phyloP scores from a whole-genome alignment of 2,888 invertebrate genomes.

The Melinaea menophilus region DNA sequence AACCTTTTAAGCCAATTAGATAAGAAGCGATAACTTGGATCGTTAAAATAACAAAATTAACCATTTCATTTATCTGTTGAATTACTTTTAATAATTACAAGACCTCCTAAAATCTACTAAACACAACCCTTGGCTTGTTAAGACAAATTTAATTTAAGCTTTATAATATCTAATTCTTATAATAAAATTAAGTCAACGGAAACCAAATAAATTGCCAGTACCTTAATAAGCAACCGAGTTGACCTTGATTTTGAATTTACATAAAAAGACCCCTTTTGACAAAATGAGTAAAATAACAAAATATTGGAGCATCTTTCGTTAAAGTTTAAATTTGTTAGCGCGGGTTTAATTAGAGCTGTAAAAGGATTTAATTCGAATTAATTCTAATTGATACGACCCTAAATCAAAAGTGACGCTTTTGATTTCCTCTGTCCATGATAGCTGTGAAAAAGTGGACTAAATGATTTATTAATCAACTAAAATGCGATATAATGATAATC shows the following conservation, averaged over 20 bases:
- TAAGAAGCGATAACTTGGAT: too few relatives aligned
- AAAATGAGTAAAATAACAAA: slow-evolving; percentile 48
- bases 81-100: not conserved
- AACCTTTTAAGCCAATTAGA: too few relatives aligned
- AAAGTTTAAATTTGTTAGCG: slow-evolving; percentile 70
- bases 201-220: slow-evolving; percentile 56
- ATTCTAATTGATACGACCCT: slow-evolving; percentile 57
- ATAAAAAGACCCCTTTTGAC: slow-evolving; percentile 47
- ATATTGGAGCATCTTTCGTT: slow-evolving; percentile 70
- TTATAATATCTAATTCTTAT: slow-evolving; percentile 52
- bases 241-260: slow-evolving; percentile 66
- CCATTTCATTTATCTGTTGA: too few relatives aligned
- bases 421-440: slow-evolving; percentile 24
- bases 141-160: slow-evolving; percentile 55
- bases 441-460: slow-evolving; percentile 11
- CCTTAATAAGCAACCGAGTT: slow-evolving; percentile 53
- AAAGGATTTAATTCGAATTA: slow-evolving; percentile 56
- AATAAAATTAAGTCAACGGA: slow-evolving; percentile 59
- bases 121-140: slow-evolving; percentile 40
- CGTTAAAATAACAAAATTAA: too few relatives aligned
- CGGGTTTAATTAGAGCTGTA: slow-evolving; percentile 63
- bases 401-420: slow-evolving; percentile 39
- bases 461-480: not conserved
- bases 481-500: not conserved
- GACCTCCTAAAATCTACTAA: slow-evolving; percentile 10